These are phyloP conservation scores for Xiphophorus birchmanni DNA, from an alignment of 2,797 vertebrate genomes.

Conservation along the genomic window DNA sequence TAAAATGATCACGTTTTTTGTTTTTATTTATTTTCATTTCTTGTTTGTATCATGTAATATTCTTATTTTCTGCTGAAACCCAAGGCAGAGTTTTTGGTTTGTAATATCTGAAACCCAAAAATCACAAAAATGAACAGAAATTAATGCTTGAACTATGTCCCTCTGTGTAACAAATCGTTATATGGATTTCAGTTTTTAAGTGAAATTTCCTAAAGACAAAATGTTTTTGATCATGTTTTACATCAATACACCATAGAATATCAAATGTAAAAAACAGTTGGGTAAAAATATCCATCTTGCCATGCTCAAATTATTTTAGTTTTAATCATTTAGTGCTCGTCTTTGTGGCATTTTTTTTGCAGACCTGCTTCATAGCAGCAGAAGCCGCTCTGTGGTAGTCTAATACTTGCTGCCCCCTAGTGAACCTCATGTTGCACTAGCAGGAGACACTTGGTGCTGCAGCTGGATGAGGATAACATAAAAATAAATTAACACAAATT, in stretches of 20 bases:
- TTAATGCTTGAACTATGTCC: neutral
- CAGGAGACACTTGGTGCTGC: constrained; percentile 17
- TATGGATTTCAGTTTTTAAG: neutral
- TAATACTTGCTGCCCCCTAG: constrained; percentile 82
- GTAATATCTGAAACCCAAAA: neutral
- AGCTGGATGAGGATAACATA: neutral
- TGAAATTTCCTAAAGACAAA: neutral
- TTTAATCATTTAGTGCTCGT: neutral
- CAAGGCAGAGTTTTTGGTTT: neutral
- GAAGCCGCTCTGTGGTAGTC: constrained; percentile 18
- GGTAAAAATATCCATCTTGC: neutral
- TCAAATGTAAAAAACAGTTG: neutral
- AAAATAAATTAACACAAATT: neutral
- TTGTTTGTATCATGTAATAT: neutral
- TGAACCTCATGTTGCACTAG: constrained; percentile 56
- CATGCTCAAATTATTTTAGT: neutral
- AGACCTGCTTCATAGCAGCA: neutral
- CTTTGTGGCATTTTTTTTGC: neutral
- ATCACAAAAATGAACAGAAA: neutral
- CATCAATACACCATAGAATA: neutral
- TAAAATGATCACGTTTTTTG: neutral
- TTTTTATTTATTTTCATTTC: neutral
- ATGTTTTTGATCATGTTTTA: neutral
- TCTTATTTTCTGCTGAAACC: neutral
- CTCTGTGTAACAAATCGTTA: neutral